Conservation (phyloP, 2,888 invertebrate species). For the Mycalesis mineus region DNA sequence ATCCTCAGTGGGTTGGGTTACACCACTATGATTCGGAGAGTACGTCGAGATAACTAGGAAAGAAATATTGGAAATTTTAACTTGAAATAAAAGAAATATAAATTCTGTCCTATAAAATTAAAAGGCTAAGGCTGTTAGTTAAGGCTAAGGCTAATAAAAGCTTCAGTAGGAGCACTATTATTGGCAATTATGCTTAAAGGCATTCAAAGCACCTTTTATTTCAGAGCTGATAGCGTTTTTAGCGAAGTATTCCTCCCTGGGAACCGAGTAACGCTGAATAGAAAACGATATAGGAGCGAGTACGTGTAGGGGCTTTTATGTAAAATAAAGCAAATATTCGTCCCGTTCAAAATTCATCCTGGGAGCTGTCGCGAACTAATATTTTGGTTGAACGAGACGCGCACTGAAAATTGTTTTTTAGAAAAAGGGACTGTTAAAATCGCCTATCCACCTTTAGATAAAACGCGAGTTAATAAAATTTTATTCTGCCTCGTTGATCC, state of each 20-base stretch:
- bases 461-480: too few species aligned
- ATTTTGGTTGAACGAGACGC: constrained; percentile 1
- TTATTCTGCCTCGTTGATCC: too few species aligned
- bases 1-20: too few species aligned
- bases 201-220: neutral
- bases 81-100: too few species aligned
- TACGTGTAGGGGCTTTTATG: constrained; percentile 9
- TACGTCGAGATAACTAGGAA: too few species aligned
- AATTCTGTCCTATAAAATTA: too few species aligned
- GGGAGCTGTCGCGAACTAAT: constrained; percentile 9
- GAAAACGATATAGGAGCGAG: neutral
- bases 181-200: neutral
- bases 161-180: too few species aligned
- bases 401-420: neutral
- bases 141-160: too few species aligned
- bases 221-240: neutral
- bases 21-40: too few species aligned
- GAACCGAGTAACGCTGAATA: neutral
- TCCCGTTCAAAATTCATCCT: constrained; percentile 9
- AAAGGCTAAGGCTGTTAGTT: too few species aligned
- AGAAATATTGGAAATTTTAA: too few species aligned
- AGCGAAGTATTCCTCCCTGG: neutral
- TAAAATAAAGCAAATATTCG: constrained; percentile 14
- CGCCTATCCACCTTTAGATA: neutral
- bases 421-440: neutral